phyloP scores from a whole-genome alignment of 2,797 vertebrate species.

The Gymnothorax reevesii region DNA sequence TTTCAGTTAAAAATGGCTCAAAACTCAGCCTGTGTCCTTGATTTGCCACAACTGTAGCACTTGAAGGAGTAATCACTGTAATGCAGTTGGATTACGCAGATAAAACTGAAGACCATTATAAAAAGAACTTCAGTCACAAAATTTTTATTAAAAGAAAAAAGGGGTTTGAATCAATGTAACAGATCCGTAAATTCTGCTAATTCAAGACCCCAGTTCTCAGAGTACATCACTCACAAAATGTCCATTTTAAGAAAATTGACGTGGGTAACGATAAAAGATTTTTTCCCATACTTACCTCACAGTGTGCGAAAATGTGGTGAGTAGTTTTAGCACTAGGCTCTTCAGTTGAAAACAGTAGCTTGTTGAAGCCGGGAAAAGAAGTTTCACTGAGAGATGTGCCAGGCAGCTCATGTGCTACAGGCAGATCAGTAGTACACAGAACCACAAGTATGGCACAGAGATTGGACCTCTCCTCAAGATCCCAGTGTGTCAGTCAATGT shows the following conservation, averaged over 20 bases:
- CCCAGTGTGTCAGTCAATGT: not conserved
- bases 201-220: too few species aligned
- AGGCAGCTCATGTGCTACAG: not conserved
- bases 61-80: not conserved
- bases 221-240: too few species aligned
- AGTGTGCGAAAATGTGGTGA: too few species aligned
- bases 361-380: not conserved
- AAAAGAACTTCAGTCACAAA: too few species aligned
- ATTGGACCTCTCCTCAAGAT: not conserved
- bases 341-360: too few species aligned
- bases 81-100: not conserved
- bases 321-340: too few species aligned
- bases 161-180: too few species aligned
- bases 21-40: not conserved
- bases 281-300: too few species aligned
- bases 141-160: too few species aligned
- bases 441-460: not conserved
- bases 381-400: not conserved
- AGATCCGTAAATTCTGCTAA: too few species aligned
- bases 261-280: too few species aligned
- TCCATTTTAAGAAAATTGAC: too few species aligned
- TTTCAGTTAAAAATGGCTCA: not conserved
- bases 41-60: not conserved
- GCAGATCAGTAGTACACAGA: not conserved
- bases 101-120: not conserved